phyloP scores from a whole-genome alignment of 2,797 vertebrate species.

The Glossophaga mutica region DNA sequence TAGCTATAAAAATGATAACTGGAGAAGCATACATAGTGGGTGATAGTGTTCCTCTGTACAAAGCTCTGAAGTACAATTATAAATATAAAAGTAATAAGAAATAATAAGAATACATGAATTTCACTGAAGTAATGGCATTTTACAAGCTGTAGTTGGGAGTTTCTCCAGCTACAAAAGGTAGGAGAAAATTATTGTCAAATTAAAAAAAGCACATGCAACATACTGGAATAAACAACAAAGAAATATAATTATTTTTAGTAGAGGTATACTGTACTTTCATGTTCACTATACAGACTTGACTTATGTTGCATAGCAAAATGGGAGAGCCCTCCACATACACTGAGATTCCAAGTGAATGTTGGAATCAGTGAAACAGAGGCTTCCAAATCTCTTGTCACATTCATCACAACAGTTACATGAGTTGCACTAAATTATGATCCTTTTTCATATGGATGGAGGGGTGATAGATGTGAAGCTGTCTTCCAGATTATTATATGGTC shows the following conservation, averaged over 20 bases:
- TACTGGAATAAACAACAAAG: constrained; percentile 37
- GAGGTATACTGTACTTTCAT: background rate
- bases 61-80: constrained; percentile 76
- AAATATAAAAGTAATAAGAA: constrained; percentile 77
- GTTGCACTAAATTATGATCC: constrained; percentile 47
- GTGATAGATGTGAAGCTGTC: constrained; percentile 55
- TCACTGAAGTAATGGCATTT: constrained; percentile 72
- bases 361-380: constrained; percentile 49
- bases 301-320: background rate
- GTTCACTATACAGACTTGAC: background rate
- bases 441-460: constrained; percentile 29
- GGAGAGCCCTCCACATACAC: background rate
- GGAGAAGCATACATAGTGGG: constrained; percentile 62
- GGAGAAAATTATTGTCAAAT: background rate
- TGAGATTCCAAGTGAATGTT: background rate
- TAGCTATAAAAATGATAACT: constrained; percentile 60
- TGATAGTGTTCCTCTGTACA: constrained; percentile 69
- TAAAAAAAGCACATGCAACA: background rate
- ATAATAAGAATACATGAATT: constrained; percentile 79
- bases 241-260: background rate
- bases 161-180: constrained; percentile 60
- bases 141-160: constrained; percentile 43
- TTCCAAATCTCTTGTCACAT: constrained; percentile 10
- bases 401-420: constrained; percentile 14
- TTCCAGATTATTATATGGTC: constrained; percentile 29